Conservation (phyloP, 2,113 vertebrate species). For the Meleagris gallopavo region DNA sequence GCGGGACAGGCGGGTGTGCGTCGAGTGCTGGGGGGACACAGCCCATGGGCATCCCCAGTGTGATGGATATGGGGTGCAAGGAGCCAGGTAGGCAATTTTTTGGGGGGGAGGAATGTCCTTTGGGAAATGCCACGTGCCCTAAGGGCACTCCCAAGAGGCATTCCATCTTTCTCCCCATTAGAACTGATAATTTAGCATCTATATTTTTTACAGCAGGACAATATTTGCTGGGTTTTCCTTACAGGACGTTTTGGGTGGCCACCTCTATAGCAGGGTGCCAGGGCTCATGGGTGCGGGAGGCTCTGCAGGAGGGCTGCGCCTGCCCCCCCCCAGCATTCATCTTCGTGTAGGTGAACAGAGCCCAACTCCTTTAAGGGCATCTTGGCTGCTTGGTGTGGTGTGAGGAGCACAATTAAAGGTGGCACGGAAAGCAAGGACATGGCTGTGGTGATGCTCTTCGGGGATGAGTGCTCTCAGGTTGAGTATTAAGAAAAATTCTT, state of each 20-base stretch:
- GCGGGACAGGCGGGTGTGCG: constrained; percentile 77
- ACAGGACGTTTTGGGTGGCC: constrained; percentile 85
- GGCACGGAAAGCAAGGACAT: background rate
- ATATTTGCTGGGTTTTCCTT: background rate
- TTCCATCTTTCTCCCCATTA: too few relatives aligned
- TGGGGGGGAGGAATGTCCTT: background rate
- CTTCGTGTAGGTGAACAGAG: constrained; percentile 75
- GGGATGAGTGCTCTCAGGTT: background rate
- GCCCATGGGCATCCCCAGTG: constrained; percentile 76
- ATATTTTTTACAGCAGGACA: background rate
- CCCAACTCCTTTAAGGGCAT: background rate
- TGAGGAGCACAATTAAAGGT: background rate
- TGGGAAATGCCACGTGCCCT: background rate
- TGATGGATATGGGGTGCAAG: constrained; percentile 78
- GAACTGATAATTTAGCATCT: background rate
- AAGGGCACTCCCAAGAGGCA: background rate
- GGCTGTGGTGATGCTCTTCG: background rate
- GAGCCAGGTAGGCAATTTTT: constrained; percentile 73
- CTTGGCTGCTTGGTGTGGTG: background rate
- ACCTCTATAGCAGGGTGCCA: constrained; percentile 81
- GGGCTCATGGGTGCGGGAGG: constrained; percentile 84
- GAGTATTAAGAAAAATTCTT: background rate
- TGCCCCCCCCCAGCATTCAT: constrained; percentile 83
- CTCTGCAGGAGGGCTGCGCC: constrained; percentile 76
- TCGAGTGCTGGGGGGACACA: constrained; percentile 78